phyloP scores from a whole-genome alignment of 2,113 vertebrate genomes.

The Etheostoma spectabile region DNA sequence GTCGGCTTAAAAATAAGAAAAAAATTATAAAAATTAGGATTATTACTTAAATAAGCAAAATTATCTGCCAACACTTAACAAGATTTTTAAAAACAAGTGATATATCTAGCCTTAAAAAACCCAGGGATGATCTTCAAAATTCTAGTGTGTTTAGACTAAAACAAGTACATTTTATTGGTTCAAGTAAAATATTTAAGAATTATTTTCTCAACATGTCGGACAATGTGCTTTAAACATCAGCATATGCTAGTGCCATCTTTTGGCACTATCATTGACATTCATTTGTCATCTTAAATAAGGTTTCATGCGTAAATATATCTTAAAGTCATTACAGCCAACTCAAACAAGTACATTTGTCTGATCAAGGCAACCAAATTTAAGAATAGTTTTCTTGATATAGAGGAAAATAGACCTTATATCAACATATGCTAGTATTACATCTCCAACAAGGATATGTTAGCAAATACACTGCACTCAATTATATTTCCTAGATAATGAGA shows the following conservation, averaged over 20 bases:
- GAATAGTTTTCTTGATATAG: no score
- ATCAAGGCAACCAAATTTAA: no score
- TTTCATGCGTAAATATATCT: no score
- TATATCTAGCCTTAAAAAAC: neutral
- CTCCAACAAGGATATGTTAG: no score
- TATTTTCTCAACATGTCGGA: neutral
- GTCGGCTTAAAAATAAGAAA: neutral
- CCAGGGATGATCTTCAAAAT: neutral
- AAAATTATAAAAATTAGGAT: neutral
- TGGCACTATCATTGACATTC: no score
- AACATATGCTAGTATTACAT: no score
- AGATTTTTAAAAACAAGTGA: neutral
- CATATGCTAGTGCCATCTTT: neutral
- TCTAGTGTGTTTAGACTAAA: neutral
- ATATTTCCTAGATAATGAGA: no score
- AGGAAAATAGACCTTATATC: no score
- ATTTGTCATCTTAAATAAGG: neutral
- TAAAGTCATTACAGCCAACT: no score
- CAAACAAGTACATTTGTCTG: no score
- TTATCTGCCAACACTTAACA: neutral
- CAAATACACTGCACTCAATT: no score
- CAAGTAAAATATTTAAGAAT: neutral
- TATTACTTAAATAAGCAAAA: neutral
- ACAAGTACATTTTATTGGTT: neutral
- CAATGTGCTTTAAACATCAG: neutral